phyloP scores from a whole-genome alignment of 2,888 invertebrate species.

The Lagria hirta region DNA sequence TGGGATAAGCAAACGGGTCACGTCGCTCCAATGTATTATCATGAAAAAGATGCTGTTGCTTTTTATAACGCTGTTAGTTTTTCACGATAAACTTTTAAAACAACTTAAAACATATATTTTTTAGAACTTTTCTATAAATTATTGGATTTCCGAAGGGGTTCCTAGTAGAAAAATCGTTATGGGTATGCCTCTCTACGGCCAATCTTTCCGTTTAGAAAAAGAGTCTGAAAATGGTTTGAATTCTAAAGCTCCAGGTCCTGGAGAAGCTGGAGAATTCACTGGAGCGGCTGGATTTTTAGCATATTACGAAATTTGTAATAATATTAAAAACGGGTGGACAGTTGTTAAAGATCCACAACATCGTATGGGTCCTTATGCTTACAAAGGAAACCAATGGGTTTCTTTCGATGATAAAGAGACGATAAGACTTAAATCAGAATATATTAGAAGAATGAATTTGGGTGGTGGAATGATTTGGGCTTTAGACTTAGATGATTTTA shows the following conservation, averaged over 20 bases:
- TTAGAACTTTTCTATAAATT: conserved; percentile 83
- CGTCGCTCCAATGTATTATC: conserved; percentile 80
- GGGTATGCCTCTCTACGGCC: conserved; percentile 89
- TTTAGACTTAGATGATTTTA: conserved; percentile 84
- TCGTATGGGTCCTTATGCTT: conserved; percentile 86
- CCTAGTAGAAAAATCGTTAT: conserved; percentile 79
- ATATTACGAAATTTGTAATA: conserved; percentile 89
- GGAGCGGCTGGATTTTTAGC: conserved; percentile 82
- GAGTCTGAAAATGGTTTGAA: conserved; percentile 68
- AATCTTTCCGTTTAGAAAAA: conserved; percentile 73
- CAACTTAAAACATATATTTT: no score
- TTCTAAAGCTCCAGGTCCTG: conserved; percentile 74
- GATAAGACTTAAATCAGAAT: conserved; percentile 76
- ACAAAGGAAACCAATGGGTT: conserved; percentile 88
- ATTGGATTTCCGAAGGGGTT: conserved; percentile 86
- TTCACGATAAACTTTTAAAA: conserved; percentile 1
- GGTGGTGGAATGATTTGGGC: conserved; percentile 94
- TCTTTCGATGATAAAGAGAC: conserved; percentile 83
- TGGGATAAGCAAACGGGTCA: conserved; percentile 93
- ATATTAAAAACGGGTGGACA: conserved; percentile 76
- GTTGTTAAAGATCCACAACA: conserved; percentile 75
- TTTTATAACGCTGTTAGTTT: conserved; percentile 78
- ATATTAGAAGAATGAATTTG: conserved; percentile 72
- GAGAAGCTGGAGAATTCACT: conserved; percentile 83
- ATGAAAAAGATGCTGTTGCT: conserved; percentile 77